Conservation (phyloP, 2,888 invertebrate species). For the Nemurella pictetii region DNA sequence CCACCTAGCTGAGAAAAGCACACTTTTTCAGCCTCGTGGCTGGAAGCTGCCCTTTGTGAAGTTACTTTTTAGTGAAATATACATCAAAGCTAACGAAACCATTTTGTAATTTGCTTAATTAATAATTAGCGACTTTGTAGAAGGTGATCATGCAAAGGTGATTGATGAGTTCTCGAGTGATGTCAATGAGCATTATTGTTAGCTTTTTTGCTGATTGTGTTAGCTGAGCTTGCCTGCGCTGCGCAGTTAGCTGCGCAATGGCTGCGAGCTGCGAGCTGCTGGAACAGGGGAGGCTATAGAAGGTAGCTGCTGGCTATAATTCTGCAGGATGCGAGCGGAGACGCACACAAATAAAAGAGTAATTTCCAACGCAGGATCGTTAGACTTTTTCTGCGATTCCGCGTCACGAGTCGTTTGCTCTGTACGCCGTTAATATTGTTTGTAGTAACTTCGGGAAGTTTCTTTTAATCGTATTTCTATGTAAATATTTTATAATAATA, state of each 20-base stretch:
- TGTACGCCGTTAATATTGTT: background rate
- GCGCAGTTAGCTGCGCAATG: background rate
- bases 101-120: constrained; percentile 26
- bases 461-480: constrained; percentile 5
- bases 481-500: constrained; percentile 3
- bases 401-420: constrained; percentile 3
- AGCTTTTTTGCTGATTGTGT: background rate
- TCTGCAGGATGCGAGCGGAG: background rate
- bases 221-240: background rate
- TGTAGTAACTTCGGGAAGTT: background rate
- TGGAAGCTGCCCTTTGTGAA: background rate
- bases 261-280: background rate
- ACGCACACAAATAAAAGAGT: background rate
- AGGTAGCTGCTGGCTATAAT: too few relatives aligned
- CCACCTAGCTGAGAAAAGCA: background rate
- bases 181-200: constrained; percentile 4
- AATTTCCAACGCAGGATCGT: background rate
- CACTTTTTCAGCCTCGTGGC: background rate
- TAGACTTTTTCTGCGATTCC: background rate
- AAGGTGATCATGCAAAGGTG: constrained; percentile 9
- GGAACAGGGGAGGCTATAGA: background rate
- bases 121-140: constrained; percentile 27
- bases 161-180: constrained; percentile 13
- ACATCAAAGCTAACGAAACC: constrained; percentile 26
- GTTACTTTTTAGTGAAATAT: background rate